Percentiles rank a stretch among this genome's conserved stretches.
These are phyloP conservation scores for Ctenicera cuprea DNA, from an alignment of 2,888 invertebrate species.

Conservation along the genomic window DNA sequence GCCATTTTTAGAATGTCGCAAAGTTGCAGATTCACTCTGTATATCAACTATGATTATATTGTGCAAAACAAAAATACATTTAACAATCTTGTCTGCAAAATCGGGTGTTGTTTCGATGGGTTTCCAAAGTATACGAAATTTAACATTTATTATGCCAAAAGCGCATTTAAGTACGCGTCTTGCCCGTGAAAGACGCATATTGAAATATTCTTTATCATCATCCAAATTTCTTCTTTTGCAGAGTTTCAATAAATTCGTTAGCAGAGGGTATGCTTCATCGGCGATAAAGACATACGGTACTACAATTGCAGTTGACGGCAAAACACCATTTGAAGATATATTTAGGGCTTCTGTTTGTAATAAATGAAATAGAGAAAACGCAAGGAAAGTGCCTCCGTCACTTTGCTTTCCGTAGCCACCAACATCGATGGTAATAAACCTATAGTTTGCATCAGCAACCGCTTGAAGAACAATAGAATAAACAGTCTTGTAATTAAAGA, in stretches of 20 bases:
- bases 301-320: background rate
- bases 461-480: background rate
- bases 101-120: background rate
- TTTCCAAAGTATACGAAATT: background rate
- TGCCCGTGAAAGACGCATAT: slow-evolving; percentile 43
- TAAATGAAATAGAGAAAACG: background rate
- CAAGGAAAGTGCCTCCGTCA: background rate
- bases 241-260: background rate
- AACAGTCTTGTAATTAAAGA: background rate
- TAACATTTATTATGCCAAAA: background rate
- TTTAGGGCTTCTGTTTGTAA: background rate
- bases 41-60: too few species aligned
- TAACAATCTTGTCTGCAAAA: too few species aligned
- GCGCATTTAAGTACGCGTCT: slow-evolving; percentile 1
- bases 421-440: background rate
- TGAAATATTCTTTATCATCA: slow-evolving; percentile 21
- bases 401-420: slow-evolving; percentile 4
- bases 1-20: too few species aligned
- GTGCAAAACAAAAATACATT: too few species aligned
- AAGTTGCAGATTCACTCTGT: too few species aligned
- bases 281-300: background rate
- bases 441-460: background rate
- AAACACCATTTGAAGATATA: background rate
- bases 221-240: background rate
- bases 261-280: slow-evolving; percentile 2